Base-by-base conservation (phyloP, 2,888 invertebrate genomes). In the Cheilosia grossa region DNA sequence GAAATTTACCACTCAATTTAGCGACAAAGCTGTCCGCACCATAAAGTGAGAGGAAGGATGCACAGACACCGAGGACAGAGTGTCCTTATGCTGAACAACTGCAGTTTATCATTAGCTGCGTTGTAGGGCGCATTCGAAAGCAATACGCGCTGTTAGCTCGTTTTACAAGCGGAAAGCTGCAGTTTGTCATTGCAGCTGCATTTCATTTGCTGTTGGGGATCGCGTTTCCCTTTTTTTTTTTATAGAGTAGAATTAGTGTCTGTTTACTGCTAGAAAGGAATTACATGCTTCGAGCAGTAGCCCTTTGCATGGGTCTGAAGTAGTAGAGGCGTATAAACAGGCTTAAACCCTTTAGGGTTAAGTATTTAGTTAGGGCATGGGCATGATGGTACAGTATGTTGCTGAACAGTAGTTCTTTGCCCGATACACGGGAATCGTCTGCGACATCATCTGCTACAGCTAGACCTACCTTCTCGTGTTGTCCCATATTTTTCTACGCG, bases 1-100 rank as follows among this genome's bases (percentile, higher is more conserved):
- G 19, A 58, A 64, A 75, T 64, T 51, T 54, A 77, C 70, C 58
- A 70, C 77, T 77, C 70, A 82, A 82, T 82, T 82, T 64, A 64
- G 74, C 30, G 56, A 58, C 51, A 49, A 53, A 61, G 74, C 56
- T 70, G 58, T 56, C 51, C 61, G 40, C 59, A 21, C 15, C 15
- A 59, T 59, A 27, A 42, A 42, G 27, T 27, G 6, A 6, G 9
- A 30, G 30, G 21, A 1, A 27, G 47, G 44, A 53, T 33, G 33
- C 54, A 42, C 37, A 56, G 21, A 21, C 21, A 21, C 21, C 21
- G n/a, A n/a, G n/a, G n/a, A n/a, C n/a, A 21, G 3, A 21, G 19
- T 66, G 66, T 27, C 40, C 10, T 54, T 13, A 10, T 33, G 51
- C 6, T 24, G 4, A 54, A 27, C n/a, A 61, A 53, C 15, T 42